A percentile compares a stretch with the other conserved stretches of the same genome.
Conservation (phyloP, 2,888 invertebrate genomes). For the Liodrosophila aerea region DNA sequence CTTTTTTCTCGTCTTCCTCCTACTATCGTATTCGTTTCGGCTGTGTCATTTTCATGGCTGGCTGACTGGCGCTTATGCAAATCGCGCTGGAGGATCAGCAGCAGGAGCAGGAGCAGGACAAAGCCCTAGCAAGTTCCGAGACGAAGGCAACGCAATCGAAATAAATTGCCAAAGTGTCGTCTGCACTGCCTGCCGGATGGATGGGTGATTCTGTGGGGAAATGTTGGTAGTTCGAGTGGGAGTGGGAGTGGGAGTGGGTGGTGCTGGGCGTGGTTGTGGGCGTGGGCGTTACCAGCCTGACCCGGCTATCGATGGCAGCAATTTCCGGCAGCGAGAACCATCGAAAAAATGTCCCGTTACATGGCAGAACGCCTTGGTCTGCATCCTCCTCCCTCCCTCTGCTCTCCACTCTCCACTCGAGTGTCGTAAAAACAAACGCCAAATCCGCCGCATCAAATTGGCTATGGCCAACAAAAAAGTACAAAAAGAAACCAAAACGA, state of each 20-base stretch:
- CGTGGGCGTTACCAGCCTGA: constrained; percentile 37
- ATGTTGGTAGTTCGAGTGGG: no score
- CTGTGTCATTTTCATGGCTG: constrained; percentile 66
- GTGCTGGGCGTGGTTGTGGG: not conserved
- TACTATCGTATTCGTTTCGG: constrained; percentile 17
- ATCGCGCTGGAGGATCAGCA: constrained; percentile 32
- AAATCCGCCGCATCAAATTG: constrained; percentile 72
- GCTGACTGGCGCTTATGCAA: constrained; percentile 74
- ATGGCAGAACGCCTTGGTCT: constrained; percentile 55
- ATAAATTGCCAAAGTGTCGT: constrained; percentile 74
- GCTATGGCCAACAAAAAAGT: constrained; percentile 42
- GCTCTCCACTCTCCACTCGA: constrained; percentile 16
- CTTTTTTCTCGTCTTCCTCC: constrained; percentile 24
- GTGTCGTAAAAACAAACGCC: constrained; percentile 73
- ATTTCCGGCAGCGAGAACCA: constrained; percentile 54
- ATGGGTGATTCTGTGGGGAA: no score
- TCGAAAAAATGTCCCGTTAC: constrained; percentile 56
- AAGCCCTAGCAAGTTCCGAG: constrained; percentile 47
- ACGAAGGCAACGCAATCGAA: constrained; percentile 60
- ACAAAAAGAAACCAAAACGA: constrained; percentile 6
- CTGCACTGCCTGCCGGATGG: constrained; percentile 38
- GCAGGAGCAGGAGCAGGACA: constrained; percentile 20
- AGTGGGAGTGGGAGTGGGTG: constrained; percentile 9
- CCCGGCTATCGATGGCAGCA: constrained; percentile 72
- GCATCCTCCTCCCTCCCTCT: not conserved